Base-by-base conservation (phyloP, 1,140 invertebrate species). In the Achroia grisella region DNA sequence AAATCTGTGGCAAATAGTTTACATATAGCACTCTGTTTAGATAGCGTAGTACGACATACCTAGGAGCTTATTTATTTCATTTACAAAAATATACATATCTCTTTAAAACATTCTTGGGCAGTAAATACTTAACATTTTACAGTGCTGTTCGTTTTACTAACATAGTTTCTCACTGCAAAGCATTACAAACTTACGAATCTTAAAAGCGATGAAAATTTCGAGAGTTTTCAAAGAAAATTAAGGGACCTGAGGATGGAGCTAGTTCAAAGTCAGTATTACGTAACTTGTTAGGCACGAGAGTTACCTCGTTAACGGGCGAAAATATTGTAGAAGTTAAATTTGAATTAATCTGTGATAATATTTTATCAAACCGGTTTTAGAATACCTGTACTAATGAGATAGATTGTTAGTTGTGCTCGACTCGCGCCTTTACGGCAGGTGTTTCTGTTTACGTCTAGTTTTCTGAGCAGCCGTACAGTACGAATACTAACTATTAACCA, bases 191-290 rank as follows among this genome's bases (percentile, higher is more conserved):
- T 58, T 46, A 59, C 58, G 62, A 71, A 70, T 74, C 59, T 80
- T 72, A 70, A 78, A 76, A 65, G 65, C 65, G 68, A 67, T 70
- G 71, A 56, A 76, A 75, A 68, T 77, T 74, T 74, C 76, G 74
- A 78, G 63, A 77, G 64, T 71, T 79, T 47, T 73, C 60, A 60
- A 78, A 76, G 71, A 77, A 79, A 79, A 79, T 79, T 77, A 79
- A 80, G 63, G 52, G 64, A 48, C 52, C 46, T 54, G 62, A 36
- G 52, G 36, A 35, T 55, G 67, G 71, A 75, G 72, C 70, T 39
- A 48, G 62, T 41, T 56, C 52, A 60, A 63, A 75, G 52, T 62
- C 57, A 62, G 52, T 72, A 71, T 73, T 70, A 63, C 66, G 48
- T 67, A 80, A 81, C 71, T 80, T 74, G 73, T 76, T 76, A 76